Evolutionary conservation across 2,888 invertebrate genomes (phyloP).

Genomic region (Callyntrura sp.): DNA sequence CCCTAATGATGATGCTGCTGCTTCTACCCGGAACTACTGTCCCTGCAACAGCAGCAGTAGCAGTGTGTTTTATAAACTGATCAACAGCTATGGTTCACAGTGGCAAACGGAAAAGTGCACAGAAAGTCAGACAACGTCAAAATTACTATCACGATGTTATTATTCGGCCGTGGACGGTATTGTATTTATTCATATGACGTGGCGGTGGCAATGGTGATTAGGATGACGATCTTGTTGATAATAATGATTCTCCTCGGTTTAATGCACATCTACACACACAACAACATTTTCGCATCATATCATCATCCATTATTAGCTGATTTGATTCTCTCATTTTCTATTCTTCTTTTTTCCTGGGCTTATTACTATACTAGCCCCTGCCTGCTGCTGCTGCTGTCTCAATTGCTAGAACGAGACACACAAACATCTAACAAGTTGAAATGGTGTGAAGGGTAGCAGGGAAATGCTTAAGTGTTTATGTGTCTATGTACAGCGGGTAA

Average conservation of each 20-base stretch:
- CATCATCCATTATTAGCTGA: slow-evolving; percentile 74
- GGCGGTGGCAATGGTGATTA: too few species aligned
- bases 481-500: too few species aligned
- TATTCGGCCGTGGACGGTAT: slow-evolving; percentile 35
- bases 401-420: slow-evolving; percentile 46
- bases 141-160: slow-evolving; percentile 46
- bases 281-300: slow-evolving; percentile 70
- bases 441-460: slow-evolving; percentile 25
- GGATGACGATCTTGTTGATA: slow-evolving; percentile 14
- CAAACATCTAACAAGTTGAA: background rate
- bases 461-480: too few species aligned
- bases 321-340: slow-evolving; percentile 63
- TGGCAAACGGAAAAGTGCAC: background rate
- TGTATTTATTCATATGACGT: slow-evolving; percentile 68
- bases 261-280: slow-evolving; percentile 59
- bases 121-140: slow-evolving; percentile 5
- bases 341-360: slow-evolving; percentile 44
- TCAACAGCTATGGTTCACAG: slow-evolving; percentile 39
- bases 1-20: background rate
- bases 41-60: background rate
- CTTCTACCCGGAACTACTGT: background rate
- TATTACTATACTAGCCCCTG: background rate
- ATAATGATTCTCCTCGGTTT: slow-evolving; percentile 58
- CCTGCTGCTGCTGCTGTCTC: slow-evolving; percentile 45
- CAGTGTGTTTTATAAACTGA: slow-evolving; percentile 5